Base-by-base conservation (phyloP, 2,797 vertebrate species). In the Chelon labrosus region DNA sequence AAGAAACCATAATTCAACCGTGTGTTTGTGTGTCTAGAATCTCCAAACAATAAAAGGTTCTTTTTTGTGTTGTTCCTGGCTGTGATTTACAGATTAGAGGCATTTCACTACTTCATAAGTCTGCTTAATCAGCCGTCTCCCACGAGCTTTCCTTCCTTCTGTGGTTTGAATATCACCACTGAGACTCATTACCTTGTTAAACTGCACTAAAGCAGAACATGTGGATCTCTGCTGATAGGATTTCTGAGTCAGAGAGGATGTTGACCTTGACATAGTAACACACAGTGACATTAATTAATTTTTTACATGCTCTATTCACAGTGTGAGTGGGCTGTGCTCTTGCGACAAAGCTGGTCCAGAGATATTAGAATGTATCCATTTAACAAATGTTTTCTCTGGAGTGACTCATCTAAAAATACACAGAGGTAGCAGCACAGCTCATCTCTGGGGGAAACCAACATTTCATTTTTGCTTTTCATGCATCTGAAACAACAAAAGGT, bases 101-200 rank as follows among this genome's bases (percentile, higher is more conserved):
- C 16, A 37, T 60, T 67, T 68, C 31, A 73, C 55, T 46, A 58
- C 50, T 67, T 35, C 59, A 38, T 35, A 54, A 65, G 58, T 56
- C 54, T 68, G 12, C 44, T 41, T 79, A 75, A 73, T 77, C 65
- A 73, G 59, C 62, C 38, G 9, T 20, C 19, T 64, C 75, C 68
- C 65, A 1, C 11, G 66, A 72, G 64, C 57, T 54, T 73, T 77
- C 25, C 35, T 46, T 71, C 72, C 59, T 56, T 72, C 73, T 80
- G 77, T 38, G 75, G 56, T 75, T 78, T 75, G 54, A 73, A 47
- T 72, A 64, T 74, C 64, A 77, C 63, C 77, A 56, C 72, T 59
- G 85, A 69, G 80, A 69, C 78, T 84, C 72, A 68, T 85, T 84
- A 78, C 46, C 49, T 52, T 55, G 66, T 82, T 85, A 77, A 75